Conservation (phyloP, 2,797 vertebrate genomes). For the Acropternis orthonyx region DNA sequence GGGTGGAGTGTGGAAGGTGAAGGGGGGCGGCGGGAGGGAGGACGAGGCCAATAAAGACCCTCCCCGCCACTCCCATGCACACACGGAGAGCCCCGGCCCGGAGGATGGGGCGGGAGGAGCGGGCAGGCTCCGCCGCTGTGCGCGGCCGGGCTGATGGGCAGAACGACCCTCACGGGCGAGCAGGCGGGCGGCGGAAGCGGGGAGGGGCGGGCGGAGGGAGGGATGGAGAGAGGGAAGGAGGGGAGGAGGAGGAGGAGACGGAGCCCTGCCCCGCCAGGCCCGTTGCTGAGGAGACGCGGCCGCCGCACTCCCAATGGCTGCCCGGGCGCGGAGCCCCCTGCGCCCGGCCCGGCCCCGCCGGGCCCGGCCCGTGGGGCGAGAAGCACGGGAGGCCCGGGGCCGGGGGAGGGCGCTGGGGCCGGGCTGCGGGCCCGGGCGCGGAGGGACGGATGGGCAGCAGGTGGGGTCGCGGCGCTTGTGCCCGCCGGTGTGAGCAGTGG, state of each 20-base stretch:
- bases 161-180: neutral
- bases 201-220: neutral
- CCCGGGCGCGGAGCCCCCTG: neutral
- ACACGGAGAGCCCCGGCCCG: neutral
- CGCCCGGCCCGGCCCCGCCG: neutral
- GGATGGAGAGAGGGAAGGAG: too few species aligned
- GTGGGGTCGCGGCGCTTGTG: fast-evolving
- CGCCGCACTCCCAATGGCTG: slow-evolving; percentile 29
- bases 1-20: slow-evolving; percentile 60
- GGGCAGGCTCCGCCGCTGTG: neutral
- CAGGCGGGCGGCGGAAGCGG: neutral
- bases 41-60: slow-evolving; percentile 9
- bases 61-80: neutral
- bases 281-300: slow-evolving; percentile 61
- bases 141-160: neutral
- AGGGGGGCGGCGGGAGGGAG: neutral
- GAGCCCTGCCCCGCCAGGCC: slow-evolving; percentile 44
- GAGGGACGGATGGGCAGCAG: neutral
- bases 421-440: neutral
- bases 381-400: too few species aligned
- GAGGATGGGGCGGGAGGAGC: neutral
- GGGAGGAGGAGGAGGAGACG: neutral
- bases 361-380: too few species aligned
- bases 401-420: too few species aligned
- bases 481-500: too few species aligned